Evolutionary conservation across 2,797 vertebrate genomes (phyloP), one percentile per base, ranked within the genome.

Genomic region (Myoxocephalus aenaeus): DNA sequence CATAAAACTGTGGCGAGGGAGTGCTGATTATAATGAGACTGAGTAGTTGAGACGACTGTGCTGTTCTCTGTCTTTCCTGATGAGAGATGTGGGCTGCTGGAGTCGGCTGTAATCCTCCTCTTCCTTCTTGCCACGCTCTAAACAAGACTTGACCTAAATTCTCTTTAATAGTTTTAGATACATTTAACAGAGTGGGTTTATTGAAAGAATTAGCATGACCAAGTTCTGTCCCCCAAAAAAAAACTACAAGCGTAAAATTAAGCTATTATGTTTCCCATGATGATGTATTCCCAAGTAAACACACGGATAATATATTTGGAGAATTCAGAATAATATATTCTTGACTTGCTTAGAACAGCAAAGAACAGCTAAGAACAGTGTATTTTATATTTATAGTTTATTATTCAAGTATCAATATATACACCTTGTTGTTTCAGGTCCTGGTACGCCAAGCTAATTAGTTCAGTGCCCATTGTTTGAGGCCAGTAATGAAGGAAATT

Each of bases 81-180:
- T 71, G 69, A 27, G 63, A 91, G 68, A 83, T 73, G 87, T 85
- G 80, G 82, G 79, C 73, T 86, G 86, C 48, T 58, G 66, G 81
- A 83, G 68, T 84, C 84, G 74, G 77, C 66, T 78, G 27, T 81
- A 83, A 86, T 88, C 86, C 64, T 82, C 78, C 66, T 75, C 77
- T 69, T 79, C 65, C 77, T 86, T 74, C 69, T 64, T 44, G 73
- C 63, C 48, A 57, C 8, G 17, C 82, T 84, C 61, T 74, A 73
- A 84, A 85, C 59, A 85, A 84, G n/a, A 82, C 69, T 59, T 86
- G 80, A 84, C 84, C 87, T 71, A 77, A 81, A 90, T 87, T 82
- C 77, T 36, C 11, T 64, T 70, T 64, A 81, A 80, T 70, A 54
- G 64, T 79, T 87, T 79, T 56, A 44, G 54, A 80, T 75, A 51